phyloP scores from a whole-genome alignment of 2,888 invertebrate species.

The Oligia latruncula region DNA sequence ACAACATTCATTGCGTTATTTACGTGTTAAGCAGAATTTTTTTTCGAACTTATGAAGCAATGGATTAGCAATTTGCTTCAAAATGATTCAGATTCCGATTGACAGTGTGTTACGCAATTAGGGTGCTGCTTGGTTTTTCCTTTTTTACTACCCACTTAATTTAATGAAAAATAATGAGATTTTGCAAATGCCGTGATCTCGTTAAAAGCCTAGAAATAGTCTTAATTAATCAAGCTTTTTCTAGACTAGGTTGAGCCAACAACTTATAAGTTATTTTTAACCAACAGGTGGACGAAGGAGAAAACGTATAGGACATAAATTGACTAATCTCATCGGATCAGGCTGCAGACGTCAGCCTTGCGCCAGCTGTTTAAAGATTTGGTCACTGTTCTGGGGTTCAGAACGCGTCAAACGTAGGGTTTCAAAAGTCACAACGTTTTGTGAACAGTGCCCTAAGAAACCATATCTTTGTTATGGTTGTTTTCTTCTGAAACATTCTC shows the following conservation, averaged over 20 bases:
- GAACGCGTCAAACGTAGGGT: slow-evolving; percentile 59
- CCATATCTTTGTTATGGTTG: slow-evolving; percentile 61
- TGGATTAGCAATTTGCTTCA: no score
- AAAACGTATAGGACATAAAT: slow-evolving; percentile 34
- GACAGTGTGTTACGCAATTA: no score
- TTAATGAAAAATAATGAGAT: background rate
- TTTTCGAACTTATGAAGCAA: no score
- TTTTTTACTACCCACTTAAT: background rate
- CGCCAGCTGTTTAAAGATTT: slow-evolving; percentile 64
- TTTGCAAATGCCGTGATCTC: background rate
- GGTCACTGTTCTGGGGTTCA: slow-evolving; percentile 62
- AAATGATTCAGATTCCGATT: no score
- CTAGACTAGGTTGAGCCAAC: background rate
- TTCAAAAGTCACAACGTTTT: slow-evolving; percentile 62
- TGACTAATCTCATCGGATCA: slow-evolving; percentile 58
- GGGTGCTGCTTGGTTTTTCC: background rate
- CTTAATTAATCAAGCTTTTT: background rate
- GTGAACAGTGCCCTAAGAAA: slow-evolving; percentile 63
- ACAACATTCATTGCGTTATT: no score
- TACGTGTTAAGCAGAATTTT: no score
- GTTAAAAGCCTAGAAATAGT: background rate
- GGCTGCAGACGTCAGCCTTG: slow-evolving; percentile 59
- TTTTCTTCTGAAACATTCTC: slow-evolving; percentile 48
- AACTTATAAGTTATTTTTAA: background rate
- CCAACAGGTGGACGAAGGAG: slow-evolving; percentile 18